A percentile compares a stretch with the other conserved stretches of the same genome.
phyloP scores from a whole-genome alignment of 1,140 invertebrate genomes.

The Sminthurinus signatus region DNA sequence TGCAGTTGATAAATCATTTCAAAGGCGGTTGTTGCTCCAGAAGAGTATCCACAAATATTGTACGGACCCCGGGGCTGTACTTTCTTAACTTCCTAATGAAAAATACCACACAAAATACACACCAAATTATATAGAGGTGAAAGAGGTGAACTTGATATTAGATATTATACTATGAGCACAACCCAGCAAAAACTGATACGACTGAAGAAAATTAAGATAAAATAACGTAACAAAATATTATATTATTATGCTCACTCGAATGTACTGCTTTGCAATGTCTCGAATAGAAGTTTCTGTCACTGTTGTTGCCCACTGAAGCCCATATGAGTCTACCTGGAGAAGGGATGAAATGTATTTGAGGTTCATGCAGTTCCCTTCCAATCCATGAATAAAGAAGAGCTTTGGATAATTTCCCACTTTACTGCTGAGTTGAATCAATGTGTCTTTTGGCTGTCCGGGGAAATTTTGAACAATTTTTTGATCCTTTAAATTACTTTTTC shows the following conservation, averaged over 20 bases:
- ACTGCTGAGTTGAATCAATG: not conserved
- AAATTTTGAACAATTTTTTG: too few relatives aligned
- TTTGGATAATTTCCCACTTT: not conserved
- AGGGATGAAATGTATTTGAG: not conserved
- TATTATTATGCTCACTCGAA: conserved; percentile 47
- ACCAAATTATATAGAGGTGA: too few relatives aligned
- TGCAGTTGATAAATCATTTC: conserved; percentile 86
- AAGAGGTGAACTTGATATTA: conserved; percentile 24
- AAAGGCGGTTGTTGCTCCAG: conserved; percentile 82
- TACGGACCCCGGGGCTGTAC: conserved; percentile 78
- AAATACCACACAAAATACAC: too few relatives aligned
- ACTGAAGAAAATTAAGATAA: conserved; percentile 48
- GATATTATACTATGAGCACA: too few relatives aligned
- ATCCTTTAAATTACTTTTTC: too few relatives aligned
- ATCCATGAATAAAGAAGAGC: conserved; percentile 2
- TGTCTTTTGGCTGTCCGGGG: too few relatives aligned
- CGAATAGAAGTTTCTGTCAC: not conserved
- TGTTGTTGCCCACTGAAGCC: not conserved
- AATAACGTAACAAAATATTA: too few relatives aligned
- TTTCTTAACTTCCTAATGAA: conserved; percentile 52
- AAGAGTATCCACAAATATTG: conserved; percentile 85
- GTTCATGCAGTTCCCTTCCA: not conserved
- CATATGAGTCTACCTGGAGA: not conserved
- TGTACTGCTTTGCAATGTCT: not conserved
- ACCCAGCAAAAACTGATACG: too few relatives aligned